Evolutionary conservation across 2,113 vertebrate species (phyloP).

Genomic region (Xenopus laevis): DNA sequence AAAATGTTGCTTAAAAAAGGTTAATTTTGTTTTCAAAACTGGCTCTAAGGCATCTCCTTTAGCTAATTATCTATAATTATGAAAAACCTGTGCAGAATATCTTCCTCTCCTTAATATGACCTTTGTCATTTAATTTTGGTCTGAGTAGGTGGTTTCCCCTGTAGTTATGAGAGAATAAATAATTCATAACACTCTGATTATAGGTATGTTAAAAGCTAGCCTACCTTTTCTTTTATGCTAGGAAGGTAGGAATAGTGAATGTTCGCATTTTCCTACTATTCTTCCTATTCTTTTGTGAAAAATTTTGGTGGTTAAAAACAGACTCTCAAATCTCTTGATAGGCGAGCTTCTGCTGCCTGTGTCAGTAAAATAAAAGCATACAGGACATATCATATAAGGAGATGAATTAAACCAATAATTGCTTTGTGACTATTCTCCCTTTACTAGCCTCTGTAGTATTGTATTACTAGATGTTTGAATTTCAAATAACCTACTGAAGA

Average conservation of each 20-base stretch:
- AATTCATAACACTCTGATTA: not conserved
- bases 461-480: too few relatives aligned
- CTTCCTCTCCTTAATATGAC: not conserved
- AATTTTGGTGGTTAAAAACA: too few relatives aligned
- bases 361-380: too few relatives aligned
- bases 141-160: not conserved
- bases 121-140: not conserved
- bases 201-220: not conserved
- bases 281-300: too few relatives aligned
- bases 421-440: too few relatives aligned
- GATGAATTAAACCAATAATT: too few relatives aligned
- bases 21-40: not conserved
- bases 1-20: not conserved
- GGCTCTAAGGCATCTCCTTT: not conserved
- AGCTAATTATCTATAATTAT: not conserved
- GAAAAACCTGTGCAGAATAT: not conserved
- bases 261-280: too few relatives aligned
- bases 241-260: not conserved
- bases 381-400: too few relatives aligned
- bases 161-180: slow-evolving; percentile 1
- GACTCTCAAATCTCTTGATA: too few relatives aligned
- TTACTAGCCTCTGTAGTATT: too few relatives aligned
- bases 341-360: too few relatives aligned
- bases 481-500: too few relatives aligned
- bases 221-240: not conserved